These are phyloP conservation scores for Stegastes partitus DNA, from an alignment of 2,113 vertebrate genomes.

Conservation along the genomic window DNA sequence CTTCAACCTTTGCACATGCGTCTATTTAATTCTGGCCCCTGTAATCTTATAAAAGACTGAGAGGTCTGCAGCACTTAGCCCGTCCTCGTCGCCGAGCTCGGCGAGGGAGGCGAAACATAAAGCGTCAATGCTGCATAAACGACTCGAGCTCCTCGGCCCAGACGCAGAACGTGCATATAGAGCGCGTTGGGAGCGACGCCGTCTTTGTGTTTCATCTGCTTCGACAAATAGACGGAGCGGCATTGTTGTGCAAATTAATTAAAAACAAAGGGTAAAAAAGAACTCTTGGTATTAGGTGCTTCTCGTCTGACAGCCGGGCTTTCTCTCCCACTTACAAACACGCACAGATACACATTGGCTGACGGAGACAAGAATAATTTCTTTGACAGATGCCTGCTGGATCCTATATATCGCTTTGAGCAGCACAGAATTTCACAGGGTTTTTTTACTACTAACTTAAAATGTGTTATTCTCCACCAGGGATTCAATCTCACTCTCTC, in stretches of 20 bases:
- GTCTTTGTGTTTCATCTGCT: constrained; percentile 8
- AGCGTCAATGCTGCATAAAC: constrained; percentile 48
- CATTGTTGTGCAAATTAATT: constrained; percentile 11
- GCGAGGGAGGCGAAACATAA: constrained; percentile 33
- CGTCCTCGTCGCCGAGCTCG: constrained; percentile 33
- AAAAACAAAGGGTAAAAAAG: constrained; percentile 19
- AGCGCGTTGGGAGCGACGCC: constrained; percentile 16
- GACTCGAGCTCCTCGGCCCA: not conserved
- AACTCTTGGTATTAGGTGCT: constrained; percentile 19
- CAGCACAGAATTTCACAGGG: constrained; percentile 7
- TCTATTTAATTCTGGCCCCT: constrained; percentile 73
- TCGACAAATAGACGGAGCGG: not conserved
- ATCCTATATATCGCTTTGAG: constrained; percentile 1
- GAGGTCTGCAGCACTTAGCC: constrained; percentile 75
- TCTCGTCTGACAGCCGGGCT: constrained; percentile 30
- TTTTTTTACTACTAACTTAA: constrained; percentile 47
- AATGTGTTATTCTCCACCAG: constrained; percentile 38
- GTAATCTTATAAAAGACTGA: constrained; percentile 74
- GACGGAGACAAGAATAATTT: constrained; percentile 37
- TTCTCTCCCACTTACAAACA: constrained; percentile 30
- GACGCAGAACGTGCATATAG: not conserved
- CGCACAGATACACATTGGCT: constrained; percentile 13
- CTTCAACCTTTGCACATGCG: constrained; percentile 71
- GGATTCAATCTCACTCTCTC: constrained; percentile 29
- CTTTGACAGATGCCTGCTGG: constrained; percentile 47